These are phyloP conservation scores for Prionailurus viverrinus DNA, from an alignment of 2,113 vertebrate species.

Conservation along the genomic window DNA sequence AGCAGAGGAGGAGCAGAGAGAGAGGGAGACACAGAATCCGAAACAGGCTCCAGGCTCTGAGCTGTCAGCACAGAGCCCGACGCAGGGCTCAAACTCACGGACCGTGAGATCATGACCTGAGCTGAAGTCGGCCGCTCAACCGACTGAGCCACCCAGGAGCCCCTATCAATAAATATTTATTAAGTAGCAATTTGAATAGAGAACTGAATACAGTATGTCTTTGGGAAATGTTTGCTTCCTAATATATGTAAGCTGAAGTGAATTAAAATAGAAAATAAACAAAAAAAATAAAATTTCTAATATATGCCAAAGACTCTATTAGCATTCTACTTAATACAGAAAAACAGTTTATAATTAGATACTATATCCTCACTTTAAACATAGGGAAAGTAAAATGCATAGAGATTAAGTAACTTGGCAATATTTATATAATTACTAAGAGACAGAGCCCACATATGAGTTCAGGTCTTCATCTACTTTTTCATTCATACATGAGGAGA, in stretches of 20 bases:
- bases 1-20: too few species aligned
- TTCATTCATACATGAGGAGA: not conserved
- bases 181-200: conserved; percentile 18
- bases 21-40: too few species aligned
- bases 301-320: not conserved
- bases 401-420: not conserved
- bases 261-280: conserved; percentile 11
- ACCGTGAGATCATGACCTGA: too few species aligned
- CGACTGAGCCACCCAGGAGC: too few species aligned
- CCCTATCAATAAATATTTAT: conserved; percentile 34
- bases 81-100: too few species aligned
- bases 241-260: not conserved
- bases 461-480: not conserved
- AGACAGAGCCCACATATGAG: not conserved
- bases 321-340: not conserved
- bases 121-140: too few species aligned
- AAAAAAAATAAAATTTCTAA: not conserved
- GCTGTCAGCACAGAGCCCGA: too few species aligned
- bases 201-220: not conserved
- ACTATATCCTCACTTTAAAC: not conserved
- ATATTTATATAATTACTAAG: not conserved
- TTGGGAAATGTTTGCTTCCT: conserved; percentile 24
- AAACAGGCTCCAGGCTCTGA: too few species aligned
- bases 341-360: not conserved
- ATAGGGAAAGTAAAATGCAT: not conserved